These are phyloP conservation scores for Macrobrachium rosenbergii DNA, from an alignment of 1,140 invertebrate species.

Conservation along the genomic window DNA sequence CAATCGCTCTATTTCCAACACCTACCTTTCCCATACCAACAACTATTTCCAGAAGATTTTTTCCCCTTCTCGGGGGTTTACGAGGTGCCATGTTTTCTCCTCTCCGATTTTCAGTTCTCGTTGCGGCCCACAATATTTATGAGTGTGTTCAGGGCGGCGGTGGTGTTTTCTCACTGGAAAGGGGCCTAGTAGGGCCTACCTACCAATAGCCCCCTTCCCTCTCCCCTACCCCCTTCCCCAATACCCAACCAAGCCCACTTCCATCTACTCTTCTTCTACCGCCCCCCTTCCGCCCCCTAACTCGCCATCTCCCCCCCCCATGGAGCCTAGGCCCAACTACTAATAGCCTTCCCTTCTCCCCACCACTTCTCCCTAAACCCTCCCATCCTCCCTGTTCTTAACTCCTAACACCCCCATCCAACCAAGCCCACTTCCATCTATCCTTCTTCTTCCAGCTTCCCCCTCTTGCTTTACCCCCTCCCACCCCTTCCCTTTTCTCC, in stretches of 20 bases:
- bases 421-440: neutral
- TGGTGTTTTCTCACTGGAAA: too few relatives aligned
- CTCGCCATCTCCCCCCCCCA: too few relatives aligned
- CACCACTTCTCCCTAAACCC: neutral
- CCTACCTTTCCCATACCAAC: too few relatives aligned
- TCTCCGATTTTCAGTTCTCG: too few relatives aligned
- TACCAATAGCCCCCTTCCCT: neutral
- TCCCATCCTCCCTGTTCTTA: neutral
- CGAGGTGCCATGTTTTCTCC: too few relatives aligned
- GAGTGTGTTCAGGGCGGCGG: too few relatives aligned
- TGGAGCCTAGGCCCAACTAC: neutral
- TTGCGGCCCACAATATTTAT: too few relatives aligned
- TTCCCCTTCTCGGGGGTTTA: too few relatives aligned
- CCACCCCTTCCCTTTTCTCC: neutral
- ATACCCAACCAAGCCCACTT: neutral
- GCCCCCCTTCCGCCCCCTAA: neutral
- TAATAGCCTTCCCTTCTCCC: too few relatives aligned
- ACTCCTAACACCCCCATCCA: neutral
- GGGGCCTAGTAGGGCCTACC: too few relatives aligned
- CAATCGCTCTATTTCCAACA: too few relatives aligned
- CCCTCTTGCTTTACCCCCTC: neutral
- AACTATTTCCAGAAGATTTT: too few relatives aligned
- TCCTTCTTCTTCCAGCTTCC: neutral
- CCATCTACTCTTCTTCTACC: neutral
- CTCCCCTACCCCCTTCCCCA: neutral